A percentile compares a stretch with the other conserved stretches of the same genome.
phyloP scores from a whole-genome alignment of 2,888 invertebrate genomes.

The Cryptophagus acutangulus region DNA sequence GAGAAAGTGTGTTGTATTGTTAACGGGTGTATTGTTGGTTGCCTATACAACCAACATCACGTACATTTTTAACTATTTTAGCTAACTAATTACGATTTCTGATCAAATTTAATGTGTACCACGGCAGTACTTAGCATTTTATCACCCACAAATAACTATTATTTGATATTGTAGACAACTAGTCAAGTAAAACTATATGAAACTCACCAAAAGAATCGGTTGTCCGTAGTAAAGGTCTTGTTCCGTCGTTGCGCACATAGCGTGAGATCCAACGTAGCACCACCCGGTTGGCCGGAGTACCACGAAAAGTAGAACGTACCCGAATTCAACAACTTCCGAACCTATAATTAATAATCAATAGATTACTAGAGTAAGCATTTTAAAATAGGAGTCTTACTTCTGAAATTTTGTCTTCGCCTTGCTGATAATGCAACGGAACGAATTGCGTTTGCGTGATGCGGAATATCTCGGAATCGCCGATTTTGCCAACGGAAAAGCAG shows the following conservation, averaged over 20 bases:
- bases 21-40: not conserved
- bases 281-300: constrained; percentile 47
- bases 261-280: constrained; percentile 76
- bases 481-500: constrained; percentile 94
- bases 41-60: no score
- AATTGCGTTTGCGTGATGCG: constrained; percentile 90
- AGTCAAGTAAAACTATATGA: not conserved
- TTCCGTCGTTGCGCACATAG: constrained; percentile 87
- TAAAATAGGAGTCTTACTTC: constrained; percentile 53
- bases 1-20: constrained; percentile 10
- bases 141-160: no score
- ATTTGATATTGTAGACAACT: no score
- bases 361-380: no score
- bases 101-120: no score
- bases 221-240: constrained; percentile 78
- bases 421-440: constrained; percentile 75
- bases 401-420: constrained; percentile 56
- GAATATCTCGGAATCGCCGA: constrained; percentile 91
- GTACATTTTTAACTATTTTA: no score
- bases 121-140: no score
- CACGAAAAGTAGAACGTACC: constrained; percentile 98
- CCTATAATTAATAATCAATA: constrained; percentile 29
- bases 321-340: constrained; percentile 88
- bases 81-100: constrained; percentile 1
- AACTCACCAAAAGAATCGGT: constrained; percentile 89